Percentiles rank a stretch among this genome's conserved stretches.
phyloP scores from a whole-genome alignment of 64 coral and sea anemone species.

The Stylophora pistillata region DNA sequence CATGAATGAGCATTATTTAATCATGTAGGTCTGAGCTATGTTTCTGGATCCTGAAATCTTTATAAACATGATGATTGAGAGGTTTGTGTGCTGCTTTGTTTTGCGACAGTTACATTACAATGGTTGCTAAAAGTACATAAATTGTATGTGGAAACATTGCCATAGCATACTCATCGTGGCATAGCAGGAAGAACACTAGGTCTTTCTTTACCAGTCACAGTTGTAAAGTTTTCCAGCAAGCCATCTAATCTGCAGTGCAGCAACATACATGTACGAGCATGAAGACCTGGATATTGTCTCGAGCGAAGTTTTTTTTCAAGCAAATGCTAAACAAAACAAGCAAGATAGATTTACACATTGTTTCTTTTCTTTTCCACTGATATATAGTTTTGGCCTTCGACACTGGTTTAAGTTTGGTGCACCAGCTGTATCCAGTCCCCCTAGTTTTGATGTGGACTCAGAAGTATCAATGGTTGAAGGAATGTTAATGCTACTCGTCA shows the following conservation, averaged over 20 bases:
- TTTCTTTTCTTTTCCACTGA: background rate
- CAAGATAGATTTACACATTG: background rate
- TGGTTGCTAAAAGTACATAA: background rate
- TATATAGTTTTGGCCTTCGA: constrained; percentile 70
- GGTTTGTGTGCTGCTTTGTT: constrained; percentile 38
- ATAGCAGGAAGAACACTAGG: too few relatives aligned
- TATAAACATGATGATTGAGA: constrained; percentile 78
- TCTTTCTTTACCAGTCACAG: too few relatives aligned
- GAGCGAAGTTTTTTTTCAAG: too few relatives aligned
- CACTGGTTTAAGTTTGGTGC: constrained; percentile 97
- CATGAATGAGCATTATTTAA: background rate
- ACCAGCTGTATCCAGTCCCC: constrained; percentile 60
- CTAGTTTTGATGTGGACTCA: constrained; percentile 79
- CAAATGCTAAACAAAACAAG: too few relatives aligned
- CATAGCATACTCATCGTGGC: too few relatives aligned
- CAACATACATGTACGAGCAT: too few relatives aligned
- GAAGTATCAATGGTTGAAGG: constrained; percentile 92
- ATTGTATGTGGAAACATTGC: too few relatives aligned
- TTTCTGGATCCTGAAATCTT: constrained; percentile 92
- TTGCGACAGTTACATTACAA: background rate
- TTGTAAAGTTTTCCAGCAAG: too few relatives aligned
- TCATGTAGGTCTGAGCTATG: constrained; percentile 83
- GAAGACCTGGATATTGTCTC: too few relatives aligned
- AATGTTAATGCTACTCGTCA: constrained; percentile 80
- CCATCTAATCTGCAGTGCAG: too few relatives aligned